Percentiles rank a stretch among this genome's conserved stretches.
Evolutionary conservation across 2,797 vertebrate species (phyloP).

Genomic region (Masticophis lateralis): DNA sequence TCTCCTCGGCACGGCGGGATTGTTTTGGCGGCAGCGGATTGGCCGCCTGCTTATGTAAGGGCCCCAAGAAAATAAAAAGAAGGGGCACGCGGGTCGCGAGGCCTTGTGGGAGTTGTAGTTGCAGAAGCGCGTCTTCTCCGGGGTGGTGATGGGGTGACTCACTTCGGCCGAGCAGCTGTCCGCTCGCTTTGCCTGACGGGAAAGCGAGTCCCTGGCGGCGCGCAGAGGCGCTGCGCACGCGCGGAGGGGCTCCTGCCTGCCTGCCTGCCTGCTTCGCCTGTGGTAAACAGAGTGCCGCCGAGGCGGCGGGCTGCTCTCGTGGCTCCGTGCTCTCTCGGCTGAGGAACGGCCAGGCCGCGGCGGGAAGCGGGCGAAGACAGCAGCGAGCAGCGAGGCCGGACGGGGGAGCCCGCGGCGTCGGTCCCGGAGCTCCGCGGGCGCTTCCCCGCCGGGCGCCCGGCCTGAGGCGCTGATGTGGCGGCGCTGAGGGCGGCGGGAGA

Average conservation of each 20-base stretch:
- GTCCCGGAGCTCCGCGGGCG: not conserved
- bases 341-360: not conserved
- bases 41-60: not conserved
- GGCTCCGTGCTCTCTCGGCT: not conserved
- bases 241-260: not conserved
- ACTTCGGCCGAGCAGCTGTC: no score
- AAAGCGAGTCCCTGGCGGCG: not conserved
- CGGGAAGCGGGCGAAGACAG: not conserved
- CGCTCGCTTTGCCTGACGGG: not conserved
- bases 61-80: no score
- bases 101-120: not conserved
- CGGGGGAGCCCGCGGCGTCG: no score
- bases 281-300: constrained; percentile 18
- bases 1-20: not conserved
- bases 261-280: not conserved
- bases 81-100: not conserved
- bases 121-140: not conserved
- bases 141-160: not conserved
- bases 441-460: not conserved
- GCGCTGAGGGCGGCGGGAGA: not conserved
- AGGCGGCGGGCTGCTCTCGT: not conserved
- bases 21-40: constrained; percentile 6
- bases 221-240: not conserved
- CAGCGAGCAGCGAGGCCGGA: not conserved
- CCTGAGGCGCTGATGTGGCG: constrained; percentile 1